phyloP scores from a whole-genome alignment of 2,113 vertebrate species.

The Oreochromis niloticus region DNA sequence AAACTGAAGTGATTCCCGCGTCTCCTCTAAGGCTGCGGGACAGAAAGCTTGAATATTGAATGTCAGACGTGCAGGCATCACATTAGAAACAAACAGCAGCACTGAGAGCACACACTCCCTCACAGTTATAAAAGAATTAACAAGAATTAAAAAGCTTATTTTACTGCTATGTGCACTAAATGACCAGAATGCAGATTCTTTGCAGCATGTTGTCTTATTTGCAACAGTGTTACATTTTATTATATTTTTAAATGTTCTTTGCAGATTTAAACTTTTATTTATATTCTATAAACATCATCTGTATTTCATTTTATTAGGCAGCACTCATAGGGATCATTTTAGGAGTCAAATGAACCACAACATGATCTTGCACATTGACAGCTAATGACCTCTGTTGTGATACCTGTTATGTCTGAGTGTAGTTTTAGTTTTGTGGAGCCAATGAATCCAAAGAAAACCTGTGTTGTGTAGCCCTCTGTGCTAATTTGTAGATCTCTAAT shows the following conservation, averaged over 20 bases:
- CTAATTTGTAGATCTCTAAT: too few species aligned
- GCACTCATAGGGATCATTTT: rapidly evolving
- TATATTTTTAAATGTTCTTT: neutral
- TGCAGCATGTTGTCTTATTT: neutral
- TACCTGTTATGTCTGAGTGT: neutral
- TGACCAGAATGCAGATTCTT: neutral
- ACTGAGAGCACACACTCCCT: neutral
- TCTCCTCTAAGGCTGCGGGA: neutral
- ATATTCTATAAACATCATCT: neutral
- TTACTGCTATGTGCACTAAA: neutral
- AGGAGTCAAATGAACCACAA: neutral
- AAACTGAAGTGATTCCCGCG: rapidly evolving
- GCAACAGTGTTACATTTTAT: rapidly evolving
- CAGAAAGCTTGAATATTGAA: neutral
- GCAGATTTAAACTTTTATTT: neutral
- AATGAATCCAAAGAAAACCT: neutral
- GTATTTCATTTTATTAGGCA: neutral
- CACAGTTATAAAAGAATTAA: rapidly evolving
- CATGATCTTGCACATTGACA: neutral
- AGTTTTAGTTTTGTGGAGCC: neutral
- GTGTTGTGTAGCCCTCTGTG: neutral
- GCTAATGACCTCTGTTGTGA: neutral
- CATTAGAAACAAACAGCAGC: neutral
- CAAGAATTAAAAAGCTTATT: neutral
- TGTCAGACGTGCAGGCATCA: neutral